Base-by-base conservation (phyloP, 2,888 invertebrate species). In the Coleophora deauratella region DNA sequence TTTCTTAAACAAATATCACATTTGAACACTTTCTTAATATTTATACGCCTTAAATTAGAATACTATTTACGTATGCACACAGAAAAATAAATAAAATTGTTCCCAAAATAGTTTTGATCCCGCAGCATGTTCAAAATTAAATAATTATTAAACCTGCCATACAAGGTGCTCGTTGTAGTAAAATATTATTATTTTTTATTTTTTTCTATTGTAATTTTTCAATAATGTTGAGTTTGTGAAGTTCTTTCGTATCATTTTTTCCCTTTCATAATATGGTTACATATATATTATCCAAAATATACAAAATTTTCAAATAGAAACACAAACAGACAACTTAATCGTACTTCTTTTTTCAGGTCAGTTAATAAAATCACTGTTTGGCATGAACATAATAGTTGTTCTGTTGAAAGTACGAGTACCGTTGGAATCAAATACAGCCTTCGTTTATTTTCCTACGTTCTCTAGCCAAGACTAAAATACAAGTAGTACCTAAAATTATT, bases 1-100 rank as follows among this genome's bases (percentile, higher is more conserved):
- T 65, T 66, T 66, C 80, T 78, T 80, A 80, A 77, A 75, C 71
- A 81, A 76, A 68, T 85, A 85, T 85, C 85, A 85, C 84, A 84
- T 77, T 78, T 85, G 84, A 84, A 85, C 84, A 85, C 82, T 72
- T 79, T 71, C 65, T 59, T 55, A 62, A 67, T 70, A 72, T 69
- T 60, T 71, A 68, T 66, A 28, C 55, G 52, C 45, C 52, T 65
- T 68, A 67, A 68, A 57, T 51, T 57, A 62, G 67, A 55, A 38
- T 35, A 35, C 32, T 40, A 40, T 39, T 43, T 44, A 44, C 34
- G 45, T 45, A 37, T 43, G 38, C 40, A 21, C 21, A 21, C 21
- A 21, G 6, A 21, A 21, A 41, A 44, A 46, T 52, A 49, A 50
- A 33, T 38, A 35, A 47, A 43, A 51, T 72, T 73, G 72, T 54